Evolutionary conservation across 2,888 invertebrate genomes (phyloP).

Genomic region (Chydorus sphaericus): DNA sequence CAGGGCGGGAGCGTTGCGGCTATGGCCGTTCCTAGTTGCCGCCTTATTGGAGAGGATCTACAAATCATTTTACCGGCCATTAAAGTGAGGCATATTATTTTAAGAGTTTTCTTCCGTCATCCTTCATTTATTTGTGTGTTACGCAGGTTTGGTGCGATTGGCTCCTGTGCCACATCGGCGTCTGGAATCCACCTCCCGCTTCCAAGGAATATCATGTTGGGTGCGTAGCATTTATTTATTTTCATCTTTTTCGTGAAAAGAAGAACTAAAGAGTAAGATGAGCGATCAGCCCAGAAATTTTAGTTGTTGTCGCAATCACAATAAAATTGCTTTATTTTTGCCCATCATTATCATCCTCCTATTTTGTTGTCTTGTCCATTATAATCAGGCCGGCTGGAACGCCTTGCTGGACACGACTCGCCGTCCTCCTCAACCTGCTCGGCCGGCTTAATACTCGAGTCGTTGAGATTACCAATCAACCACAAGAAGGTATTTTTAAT

Average conservation of each 20-base stretch:
- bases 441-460: conserved; percentile 47
- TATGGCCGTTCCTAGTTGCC: conserved; percentile 21
- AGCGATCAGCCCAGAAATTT: no score
- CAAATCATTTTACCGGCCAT: conserved; percentile 61
- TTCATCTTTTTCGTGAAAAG: not conserved
- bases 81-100: conserved; percentile 45
- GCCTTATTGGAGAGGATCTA: conserved; percentile 46
- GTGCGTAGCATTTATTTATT: conserved; percentile 41
- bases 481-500: conserved; percentile 31
- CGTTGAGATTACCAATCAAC: conserved; percentile 36
- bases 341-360: conserved; percentile 13
- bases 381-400: conserved; percentile 52
- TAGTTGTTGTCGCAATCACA: no score
- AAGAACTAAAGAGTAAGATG: no score
- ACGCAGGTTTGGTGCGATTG: conserved; percentile 82
- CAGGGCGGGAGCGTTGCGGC: conserved; percentile 18
- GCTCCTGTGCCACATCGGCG: conserved; percentile 70
- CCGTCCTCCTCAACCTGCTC: conserved; percentile 57
- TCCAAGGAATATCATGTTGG: conserved; percentile 62
- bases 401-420: conserved; percentile 63
- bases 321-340: conserved; percentile 18
- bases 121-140: conserved; percentile 17
- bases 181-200: conserved; percentile 81
- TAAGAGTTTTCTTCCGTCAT: no score
- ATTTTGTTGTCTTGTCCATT: not conserved